Evolutionary conservation across 2,888 invertebrate species (phyloP), one percentile per base, ranked within the genome.

Genomic region (Aplocera efformata): DNA sequence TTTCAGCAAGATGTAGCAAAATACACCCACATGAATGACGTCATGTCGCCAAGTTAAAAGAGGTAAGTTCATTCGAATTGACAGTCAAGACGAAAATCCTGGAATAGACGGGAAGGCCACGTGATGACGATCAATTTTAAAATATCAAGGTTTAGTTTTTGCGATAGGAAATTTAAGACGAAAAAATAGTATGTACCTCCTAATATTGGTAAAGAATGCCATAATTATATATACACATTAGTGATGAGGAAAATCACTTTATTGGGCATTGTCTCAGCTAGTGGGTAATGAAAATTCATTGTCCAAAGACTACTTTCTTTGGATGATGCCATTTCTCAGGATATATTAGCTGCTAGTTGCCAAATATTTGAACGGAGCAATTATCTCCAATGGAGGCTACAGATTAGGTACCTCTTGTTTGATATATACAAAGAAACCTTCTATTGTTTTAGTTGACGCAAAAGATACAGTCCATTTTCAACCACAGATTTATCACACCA

Each of bases 341-440:
- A 42, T 43, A 52, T n/a, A 52, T 56, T 56, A 47, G 46, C 43
- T 35, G n/a, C 46, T 55, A 41, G 60, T 61, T 75, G 73, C 72
- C 72, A 75, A 77, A 69, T 69, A 67, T 72, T 71, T 63, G 48
- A 30, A 48, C 38, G 45, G 41, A 31, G 35, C 46, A 40, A 23
- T 35, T 45, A 39, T 49, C 42, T 48, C 36, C 29, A 49, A 32
- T 34, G 53, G 50, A 52, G 52, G 44, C 51, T 50, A 35, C 41
- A 33, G 36, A 33, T 28, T 54, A 17, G 13, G 13, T n/a, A n/a
- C n/a, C n/a, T n/a, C n/a, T n/a, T n/a, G n/a, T n/a, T n/a, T n/a
- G n/a, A 17, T 3, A 17, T 17, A 2, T 17, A 5, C 13, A 5
- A 3, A 17, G 5, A 17, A 17, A 17, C 5, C 13, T 17, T 17